Evolutionary conservation across 1,140 invertebrate genomes (phyloP).

Genomic region (Oryctes rhinoceros): DNA sequence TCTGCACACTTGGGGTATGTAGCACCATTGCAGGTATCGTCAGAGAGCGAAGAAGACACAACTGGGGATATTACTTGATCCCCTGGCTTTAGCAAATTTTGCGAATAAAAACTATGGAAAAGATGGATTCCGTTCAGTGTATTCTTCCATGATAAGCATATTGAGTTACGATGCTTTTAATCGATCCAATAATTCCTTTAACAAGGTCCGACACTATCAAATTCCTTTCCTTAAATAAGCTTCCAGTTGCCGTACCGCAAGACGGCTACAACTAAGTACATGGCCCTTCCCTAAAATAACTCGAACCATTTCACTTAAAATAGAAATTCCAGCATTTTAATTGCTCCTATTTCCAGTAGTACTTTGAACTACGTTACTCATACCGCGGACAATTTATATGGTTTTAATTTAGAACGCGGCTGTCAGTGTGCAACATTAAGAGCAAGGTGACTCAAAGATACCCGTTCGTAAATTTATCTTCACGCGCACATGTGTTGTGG

Average conservation of each 20-base stretch:
- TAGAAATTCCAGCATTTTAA: neutral
- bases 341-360: neutral
- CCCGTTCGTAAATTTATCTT: neutral
- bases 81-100: too few relatives aligned
- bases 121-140: too few relatives aligned
- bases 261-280: neutral
- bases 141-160: too few relatives aligned
- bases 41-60: too few relatives aligned
- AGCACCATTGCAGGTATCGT: too few relatives aligned
- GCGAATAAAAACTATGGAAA: too few relatives aligned
- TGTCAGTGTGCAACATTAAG: constrained; percentile 2
- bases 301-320: neutral
- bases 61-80: too few relatives aligned
- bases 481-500: neutral
- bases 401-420: constrained; percentile 24
- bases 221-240: too few relatives aligned
- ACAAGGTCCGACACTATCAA: too few relatives aligned
- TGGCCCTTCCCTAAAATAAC: constrained; percentile 2
- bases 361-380: neutral
- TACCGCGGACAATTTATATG: neutral
- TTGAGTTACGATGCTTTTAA: too few relatives aligned
- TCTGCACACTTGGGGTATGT: too few relatives aligned
- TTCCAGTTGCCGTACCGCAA: neutral
- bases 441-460: constrained; percentile 17
- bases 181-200: too few relatives aligned